Conservation (phyloP, 2,113 vertebrate genomes). For the Pantherophis guttatus region DNA sequence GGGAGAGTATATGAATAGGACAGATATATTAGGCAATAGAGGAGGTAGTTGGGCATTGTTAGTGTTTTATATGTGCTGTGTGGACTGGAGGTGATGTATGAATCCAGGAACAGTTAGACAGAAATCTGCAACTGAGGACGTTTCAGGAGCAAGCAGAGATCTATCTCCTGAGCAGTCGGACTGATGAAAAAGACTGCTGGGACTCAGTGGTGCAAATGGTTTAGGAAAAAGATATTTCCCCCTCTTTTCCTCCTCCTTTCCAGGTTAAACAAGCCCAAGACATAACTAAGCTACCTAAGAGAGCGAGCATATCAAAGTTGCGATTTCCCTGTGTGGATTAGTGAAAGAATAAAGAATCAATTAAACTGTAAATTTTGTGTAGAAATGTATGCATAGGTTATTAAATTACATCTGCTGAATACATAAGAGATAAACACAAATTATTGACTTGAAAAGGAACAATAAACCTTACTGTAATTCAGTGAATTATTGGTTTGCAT, state of each 20-base stretch:
- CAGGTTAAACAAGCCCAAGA: background rate
- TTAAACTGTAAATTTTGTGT: background rate
- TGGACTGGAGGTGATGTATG: background rate
- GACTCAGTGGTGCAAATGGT: background rate
- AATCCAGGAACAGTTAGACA: background rate
- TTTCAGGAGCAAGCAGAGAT: background rate
- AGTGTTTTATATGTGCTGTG: background rate
- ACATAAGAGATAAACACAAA: background rate
- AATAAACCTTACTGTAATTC: background rate
- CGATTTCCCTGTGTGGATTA: background rate
- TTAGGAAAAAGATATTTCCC: background rate
- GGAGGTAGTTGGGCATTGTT: background rate
- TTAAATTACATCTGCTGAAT: background rate
- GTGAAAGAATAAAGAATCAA: background rate
- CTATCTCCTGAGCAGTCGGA: background rate
- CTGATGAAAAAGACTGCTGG: background rate
- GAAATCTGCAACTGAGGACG: background rate
- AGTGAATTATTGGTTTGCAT: background rate
- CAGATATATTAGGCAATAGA: background rate
- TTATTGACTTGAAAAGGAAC: background rate
- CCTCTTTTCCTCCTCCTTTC: background rate
- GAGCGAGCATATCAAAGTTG: background rate
- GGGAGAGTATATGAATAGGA: background rate
- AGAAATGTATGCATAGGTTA: background rate
- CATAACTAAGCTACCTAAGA: background rate